These are phyloP conservation scores for Pinctada fucata DNA, from an alignment of 2,888 invertebrate genomes.

Conservation along the genomic window DNA sequence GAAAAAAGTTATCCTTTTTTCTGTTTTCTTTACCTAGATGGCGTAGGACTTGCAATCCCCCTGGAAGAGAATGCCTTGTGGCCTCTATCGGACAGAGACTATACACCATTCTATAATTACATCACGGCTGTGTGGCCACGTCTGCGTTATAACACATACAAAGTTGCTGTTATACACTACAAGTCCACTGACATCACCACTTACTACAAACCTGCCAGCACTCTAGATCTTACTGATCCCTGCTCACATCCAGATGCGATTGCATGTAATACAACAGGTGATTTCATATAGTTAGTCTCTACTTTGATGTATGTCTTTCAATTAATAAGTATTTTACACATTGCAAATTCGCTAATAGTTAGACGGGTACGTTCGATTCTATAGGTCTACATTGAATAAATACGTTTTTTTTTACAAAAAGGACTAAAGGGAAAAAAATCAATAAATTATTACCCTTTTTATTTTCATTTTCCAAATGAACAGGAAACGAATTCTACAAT, in stretches of 20 bases:
- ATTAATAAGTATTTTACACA: constrained; percentile 2
- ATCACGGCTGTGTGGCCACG: constrained; percentile 34
- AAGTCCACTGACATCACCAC: neutral
- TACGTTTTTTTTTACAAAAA: no score
- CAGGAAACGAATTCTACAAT: constrained; percentile 26
- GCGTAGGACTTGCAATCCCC: constrained; percentile 15
- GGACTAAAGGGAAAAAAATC: no score
- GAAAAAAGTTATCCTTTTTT: no score
- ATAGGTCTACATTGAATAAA: no score
- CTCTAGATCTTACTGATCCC: constrained; percentile 29
- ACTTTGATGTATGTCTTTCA: neutral
- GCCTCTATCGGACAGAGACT: constrained; percentile 22
- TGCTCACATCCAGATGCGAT: constrained; percentile 45
- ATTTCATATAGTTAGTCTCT: neutral
- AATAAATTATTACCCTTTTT: no score
- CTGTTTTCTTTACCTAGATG: constrained; percentile 16
- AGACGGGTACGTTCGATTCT: no score
- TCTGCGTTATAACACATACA: constrained; percentile 25
- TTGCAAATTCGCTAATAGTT: neutral
- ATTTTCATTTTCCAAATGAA: no score
- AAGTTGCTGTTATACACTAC: constrained; percentile 18
- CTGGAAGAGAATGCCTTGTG: constrained; percentile 26
- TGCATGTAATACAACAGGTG: constrained; percentile 41
- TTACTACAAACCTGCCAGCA: constrained; percentile 18
- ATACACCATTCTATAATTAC: constrained; percentile 32